Percentiles rank a stretch among this genome's conserved stretches.
Evolutionary conservation across 2,113 vertebrate species (phyloP).

Genomic region (Spheniscus mendiculus): DNA sequence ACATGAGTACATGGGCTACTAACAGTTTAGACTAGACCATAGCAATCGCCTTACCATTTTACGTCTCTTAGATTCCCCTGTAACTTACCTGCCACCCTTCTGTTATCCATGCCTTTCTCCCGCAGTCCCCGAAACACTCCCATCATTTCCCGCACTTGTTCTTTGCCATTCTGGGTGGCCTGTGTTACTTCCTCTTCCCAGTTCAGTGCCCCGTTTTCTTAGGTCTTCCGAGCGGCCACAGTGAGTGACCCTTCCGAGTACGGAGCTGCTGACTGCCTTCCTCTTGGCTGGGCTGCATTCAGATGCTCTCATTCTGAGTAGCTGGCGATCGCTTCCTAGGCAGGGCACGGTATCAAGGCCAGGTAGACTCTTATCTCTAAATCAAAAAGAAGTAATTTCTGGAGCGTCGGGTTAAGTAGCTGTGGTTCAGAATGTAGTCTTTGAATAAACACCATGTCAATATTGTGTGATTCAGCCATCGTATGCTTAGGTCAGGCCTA

Average conservation of each 20-base stretch:
- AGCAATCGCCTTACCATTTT: background rate
- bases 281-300: background rate
- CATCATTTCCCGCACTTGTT: background rate
- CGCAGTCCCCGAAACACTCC: background rate
- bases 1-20: background rate
- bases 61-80: background rate
- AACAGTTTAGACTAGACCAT: background rate
- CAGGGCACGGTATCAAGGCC: background rate
- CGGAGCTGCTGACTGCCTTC: background rate
- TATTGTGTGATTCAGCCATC: background rate
- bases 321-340: background rate
- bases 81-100: background rate
- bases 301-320: background rate
- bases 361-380: background rate
- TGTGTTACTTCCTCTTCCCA: background rate
- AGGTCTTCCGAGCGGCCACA: background rate
- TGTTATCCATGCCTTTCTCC: background rate
- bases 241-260: background rate
- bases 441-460: background rate
- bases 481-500: background rate
- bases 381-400: background rate
- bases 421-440: background rate
- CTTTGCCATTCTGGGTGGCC: background rate
- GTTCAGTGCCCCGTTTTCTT: background rate
- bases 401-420: background rate